phyloP scores from a whole-genome alignment of 2,888 invertebrate genomes.

The Rapana venosa region DNA sequence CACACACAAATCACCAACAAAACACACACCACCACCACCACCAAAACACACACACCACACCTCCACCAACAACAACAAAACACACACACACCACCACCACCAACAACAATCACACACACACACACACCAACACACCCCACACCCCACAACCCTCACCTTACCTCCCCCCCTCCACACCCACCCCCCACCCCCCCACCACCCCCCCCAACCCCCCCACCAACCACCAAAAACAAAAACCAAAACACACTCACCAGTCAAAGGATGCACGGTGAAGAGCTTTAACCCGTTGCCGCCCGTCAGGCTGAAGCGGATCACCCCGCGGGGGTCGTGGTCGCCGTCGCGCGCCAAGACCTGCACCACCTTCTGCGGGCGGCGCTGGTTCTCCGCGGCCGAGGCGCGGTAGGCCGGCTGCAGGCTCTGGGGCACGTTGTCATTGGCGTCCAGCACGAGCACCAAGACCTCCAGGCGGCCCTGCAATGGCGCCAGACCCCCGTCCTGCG shows the following conservation, averaged over 20 bases:
- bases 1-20: neutral
- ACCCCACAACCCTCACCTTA: neutral
- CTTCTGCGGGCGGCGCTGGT: slow-evolving; percentile 77
- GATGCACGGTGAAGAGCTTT: slow-evolving; percentile 92
- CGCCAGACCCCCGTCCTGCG: slow-evolving; percentile 91
- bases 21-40: no score
- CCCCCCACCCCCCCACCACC: neutral
- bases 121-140: neutral
- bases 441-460: slow-evolving; percentile 90
- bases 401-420: slow-evolving; percentile 92
- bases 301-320: slow-evolving; percentile 85
- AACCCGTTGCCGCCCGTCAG: slow-evolving; percentile 95
- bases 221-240: neutral
- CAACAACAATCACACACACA: neutral
- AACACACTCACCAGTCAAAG: slow-evolving; percentile 85
- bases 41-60: neutral
- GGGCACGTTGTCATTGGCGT: slow-evolving; percentile 96
- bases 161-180: neutral
- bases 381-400: slow-evolving; percentile 84
- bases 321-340: slow-evolving; percentile 86
- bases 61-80: neutral
- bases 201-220: neutral
- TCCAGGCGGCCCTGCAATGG: slow-evolving; percentile 90
- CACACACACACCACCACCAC: neutral
- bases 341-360: slow-evolving; percentile 87